These are phyloP conservation scores for Campaea margaritaria DNA, from an alignment of 2,888 invertebrate genomes.

Conservation along the genomic window DNA sequence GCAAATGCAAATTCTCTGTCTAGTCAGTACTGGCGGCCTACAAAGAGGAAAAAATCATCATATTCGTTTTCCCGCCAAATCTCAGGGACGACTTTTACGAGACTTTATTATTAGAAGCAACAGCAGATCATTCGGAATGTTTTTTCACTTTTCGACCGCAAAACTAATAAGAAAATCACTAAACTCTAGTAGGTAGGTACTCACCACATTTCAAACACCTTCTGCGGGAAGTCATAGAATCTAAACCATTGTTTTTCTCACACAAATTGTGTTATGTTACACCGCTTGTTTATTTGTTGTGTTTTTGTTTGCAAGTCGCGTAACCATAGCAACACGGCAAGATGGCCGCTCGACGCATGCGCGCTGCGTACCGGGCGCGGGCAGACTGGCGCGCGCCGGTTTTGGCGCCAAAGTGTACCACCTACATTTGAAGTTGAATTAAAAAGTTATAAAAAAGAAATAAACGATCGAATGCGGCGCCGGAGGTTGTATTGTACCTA, in stretches of 20 bases:
- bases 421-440: conserved; percentile 31
- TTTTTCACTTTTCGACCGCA: neutral
- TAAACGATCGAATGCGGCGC: conserved; percentile 26
- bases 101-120: neutral
- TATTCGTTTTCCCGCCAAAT: no score
- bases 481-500: conserved; percentile 4
- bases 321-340: conserved; percentile 72
- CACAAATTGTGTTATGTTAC: conserved; percentile 26
- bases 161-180: conserved; percentile 21
- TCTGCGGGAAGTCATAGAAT: conserved; percentile 19
- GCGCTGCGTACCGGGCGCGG: conserved; percentile 56
- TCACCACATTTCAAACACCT: conserved; percentile 36
- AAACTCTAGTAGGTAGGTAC: conserved; percentile 11
- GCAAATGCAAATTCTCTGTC: no score
- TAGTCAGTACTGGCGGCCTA: no score
- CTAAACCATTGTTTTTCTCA: conserved; percentile 6
- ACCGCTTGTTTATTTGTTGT: conserved; percentile 34
- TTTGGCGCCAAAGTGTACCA: conserved; percentile 70
- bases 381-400: conserved; percentile 60
- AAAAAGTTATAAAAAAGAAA: conserved; percentile 37
- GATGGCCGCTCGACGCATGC: conserved; percentile 69
- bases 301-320: conserved; percentile 64
- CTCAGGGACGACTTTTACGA: no score
- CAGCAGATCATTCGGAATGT: neutral
- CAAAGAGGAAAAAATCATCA: no score